These are phyloP conservation scores for Halictus rubicundus DNA, from an alignment of 1,140 invertebrate genomes.

Conservation along the genomic window DNA sequence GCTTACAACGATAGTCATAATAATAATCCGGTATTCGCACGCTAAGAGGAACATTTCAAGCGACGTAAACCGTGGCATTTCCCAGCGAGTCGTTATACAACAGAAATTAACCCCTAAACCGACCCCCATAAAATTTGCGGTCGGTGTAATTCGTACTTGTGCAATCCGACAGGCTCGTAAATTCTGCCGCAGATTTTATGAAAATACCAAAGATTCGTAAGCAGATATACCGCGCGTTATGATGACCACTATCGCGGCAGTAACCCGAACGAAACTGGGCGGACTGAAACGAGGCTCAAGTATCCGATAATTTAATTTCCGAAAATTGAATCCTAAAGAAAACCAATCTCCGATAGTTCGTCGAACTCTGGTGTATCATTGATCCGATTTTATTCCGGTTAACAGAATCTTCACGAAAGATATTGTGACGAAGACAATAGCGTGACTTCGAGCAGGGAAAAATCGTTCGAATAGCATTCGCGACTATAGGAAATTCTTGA, in stretches of 20 bases:
- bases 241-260: not conserved
- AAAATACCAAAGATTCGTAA: constrained; percentile 34
- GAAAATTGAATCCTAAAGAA: too few species aligned
- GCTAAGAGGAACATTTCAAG: constrained; percentile 36
- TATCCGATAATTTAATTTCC: too few species aligned
- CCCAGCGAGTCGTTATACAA: constrained; percentile 37
- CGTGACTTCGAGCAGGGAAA: not conserved
- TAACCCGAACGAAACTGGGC: not conserved
- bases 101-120: constrained; percentile 46
- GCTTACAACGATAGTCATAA: not conserved
- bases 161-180: constrained; percentile 34
- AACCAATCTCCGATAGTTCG: too few species aligned
- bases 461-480: constrained; percentile 11
- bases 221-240: not conserved
- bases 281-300: not conserved
- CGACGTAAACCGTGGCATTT: constrained; percentile 36
- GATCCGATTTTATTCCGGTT: too few species aligned
- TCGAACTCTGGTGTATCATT: too few species aligned
- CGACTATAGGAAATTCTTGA: not conserved
- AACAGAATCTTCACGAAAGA: too few species aligned
- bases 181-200: constrained; percentile 27
- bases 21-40: constrained; percentile 21
- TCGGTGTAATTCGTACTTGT: constrained; percentile 38
- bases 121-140: constrained; percentile 39
- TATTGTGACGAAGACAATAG: too few species aligned